A percentile compares a stretch with the other conserved stretches of the same genome.
phyloP scores from a whole-genome alignment of 2,797 vertebrate genomes.

The Bradypodion pumilum region DNA sequence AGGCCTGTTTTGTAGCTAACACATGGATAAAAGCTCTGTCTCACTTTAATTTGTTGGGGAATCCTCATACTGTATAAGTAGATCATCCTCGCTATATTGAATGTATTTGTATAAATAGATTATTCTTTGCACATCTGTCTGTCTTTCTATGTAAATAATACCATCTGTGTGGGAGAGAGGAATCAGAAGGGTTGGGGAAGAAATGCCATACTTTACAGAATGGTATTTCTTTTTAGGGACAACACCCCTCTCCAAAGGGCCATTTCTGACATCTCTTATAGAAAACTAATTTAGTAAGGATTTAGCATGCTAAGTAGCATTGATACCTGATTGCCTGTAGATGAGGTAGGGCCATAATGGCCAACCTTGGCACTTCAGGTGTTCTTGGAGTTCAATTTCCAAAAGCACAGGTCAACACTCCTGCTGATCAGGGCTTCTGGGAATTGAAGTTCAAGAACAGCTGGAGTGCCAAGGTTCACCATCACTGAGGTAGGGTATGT shows the following conservation, averaged over 20 bases:
- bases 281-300: not conserved
- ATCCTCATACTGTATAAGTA: not conserved
- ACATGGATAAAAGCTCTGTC: not conserved
- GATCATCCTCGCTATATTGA: too few relatives aligned
- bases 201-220: not conserved
- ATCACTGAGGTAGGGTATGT: too few relatives aligned
- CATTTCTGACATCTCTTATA: too few relatives aligned
- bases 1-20: not conserved
- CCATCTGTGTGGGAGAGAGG: not conserved
- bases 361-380: too few relatives aligned
- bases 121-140: not conserved
- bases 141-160: not conserved
- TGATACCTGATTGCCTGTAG: not conserved
- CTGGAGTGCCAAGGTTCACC: too few relatives aligned
- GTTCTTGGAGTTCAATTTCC: too few relatives aligned
- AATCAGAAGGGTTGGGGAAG: too few relatives aligned
- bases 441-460: too few relatives aligned
- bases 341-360: too few relatives aligned
- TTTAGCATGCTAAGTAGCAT: not conserved
- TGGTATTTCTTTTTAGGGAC: not conserved
- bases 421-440: too few relatives aligned
- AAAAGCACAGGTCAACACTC: too few relatives aligned
- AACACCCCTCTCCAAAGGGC: not conserved
- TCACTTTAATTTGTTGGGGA: not conserved
- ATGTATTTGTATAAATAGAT: too few relatives aligned